phyloP scores from a whole-genome alignment of 2,888 invertebrate genomes.

The Acronicta alni region DNA sequence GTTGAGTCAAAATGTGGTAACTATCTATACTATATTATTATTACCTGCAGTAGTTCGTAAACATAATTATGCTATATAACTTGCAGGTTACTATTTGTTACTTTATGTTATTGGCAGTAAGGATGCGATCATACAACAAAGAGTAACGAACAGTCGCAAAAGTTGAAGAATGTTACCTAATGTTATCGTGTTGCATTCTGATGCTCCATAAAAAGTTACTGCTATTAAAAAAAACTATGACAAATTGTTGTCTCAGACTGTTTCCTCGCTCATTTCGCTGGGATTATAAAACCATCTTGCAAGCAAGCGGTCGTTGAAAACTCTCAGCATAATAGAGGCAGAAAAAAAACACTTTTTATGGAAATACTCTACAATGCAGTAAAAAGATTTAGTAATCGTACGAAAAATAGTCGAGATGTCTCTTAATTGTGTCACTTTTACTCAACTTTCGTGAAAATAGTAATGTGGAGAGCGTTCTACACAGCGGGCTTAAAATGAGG shows the following conservation, averaged over 20 bases:
- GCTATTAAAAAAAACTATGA: slow-evolving; percentile 38
- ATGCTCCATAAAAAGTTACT: too few relatives aligned
- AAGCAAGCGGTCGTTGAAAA: slow-evolving; percentile 45
- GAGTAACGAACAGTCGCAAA: too few relatives aligned
- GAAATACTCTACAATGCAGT: slow-evolving; percentile 28
- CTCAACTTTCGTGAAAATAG: background rate
- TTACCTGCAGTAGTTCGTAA: too few relatives aligned
- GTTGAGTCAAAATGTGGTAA: too few relatives aligned
- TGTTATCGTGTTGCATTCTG: too few relatives aligned
- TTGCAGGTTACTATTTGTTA: too few relatives aligned
- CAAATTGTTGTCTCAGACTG: slow-evolving; percentile 40
- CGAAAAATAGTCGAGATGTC: slow-evolving; percentile 10
- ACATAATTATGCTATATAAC: too few relatives aligned
- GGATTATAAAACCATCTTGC: slow-evolving; percentile 48
- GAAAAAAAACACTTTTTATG: slow-evolving; percentile 35
- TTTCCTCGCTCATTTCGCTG: slow-evolving; percentile 38
- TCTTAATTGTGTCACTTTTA: background rate
- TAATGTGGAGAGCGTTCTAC: background rate
- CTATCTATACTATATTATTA: too few relatives aligned
- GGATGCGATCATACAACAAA: too few relatives aligned
- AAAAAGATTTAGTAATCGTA: slow-evolving; percentile 23
- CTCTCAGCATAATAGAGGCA: slow-evolving; percentile 47
- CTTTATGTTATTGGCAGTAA: too few relatives aligned
- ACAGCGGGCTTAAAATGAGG: background rate
- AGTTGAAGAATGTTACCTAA: too few relatives aligned